These are phyloP conservation scores for Fulica atra DNA, from an alignment of 2,113 vertebrate genomes.

Conservation along the genomic window DNA sequence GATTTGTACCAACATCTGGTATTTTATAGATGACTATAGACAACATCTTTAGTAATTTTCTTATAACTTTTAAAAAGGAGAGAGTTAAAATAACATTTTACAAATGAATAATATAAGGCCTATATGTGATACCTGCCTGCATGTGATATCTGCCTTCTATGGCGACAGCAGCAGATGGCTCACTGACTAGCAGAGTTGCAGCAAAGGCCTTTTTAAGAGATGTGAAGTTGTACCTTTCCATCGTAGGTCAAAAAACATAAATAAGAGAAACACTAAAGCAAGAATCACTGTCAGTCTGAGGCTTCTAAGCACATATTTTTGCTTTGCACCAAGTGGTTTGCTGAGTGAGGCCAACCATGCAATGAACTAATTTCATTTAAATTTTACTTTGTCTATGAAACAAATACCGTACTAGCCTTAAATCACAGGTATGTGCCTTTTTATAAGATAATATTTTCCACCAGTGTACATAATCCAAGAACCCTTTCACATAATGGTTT, in stretches of 20 bases:
- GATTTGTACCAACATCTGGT: constrained; percentile 75
- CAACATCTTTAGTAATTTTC: constrained; percentile 76
- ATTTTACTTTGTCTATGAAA: constrained; percentile 65
- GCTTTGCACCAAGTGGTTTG: constrained; percentile 58
- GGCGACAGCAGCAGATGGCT: constrained; percentile 8
- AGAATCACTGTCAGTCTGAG: constrained; percentile 62
- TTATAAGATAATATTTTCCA: constrained; percentile 68
- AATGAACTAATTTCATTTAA: constrained; percentile 59
- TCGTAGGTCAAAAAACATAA: background rate
- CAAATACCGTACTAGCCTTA: constrained; percentile 83
- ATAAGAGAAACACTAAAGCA: constrained; percentile 41
- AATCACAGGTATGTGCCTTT: constrained; percentile 90
- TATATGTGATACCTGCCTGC: constrained; percentile 16
- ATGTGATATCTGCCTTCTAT: constrained; percentile 16
- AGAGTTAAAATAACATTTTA: constrained; percentile 72
- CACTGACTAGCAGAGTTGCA: constrained; percentile 30
- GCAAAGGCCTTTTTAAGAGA: constrained; percentile 52
- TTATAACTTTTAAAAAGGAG: constrained; percentile 69
- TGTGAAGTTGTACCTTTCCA: constrained; percentile 27
- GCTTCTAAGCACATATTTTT: constrained; percentile 59
- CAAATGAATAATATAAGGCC: constrained; percentile 61
- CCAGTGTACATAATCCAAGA: constrained; percentile 67
- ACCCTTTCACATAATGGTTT: constrained; percentile 30
- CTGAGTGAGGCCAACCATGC: constrained; percentile 26
- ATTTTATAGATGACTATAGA: constrained; percentile 79